Evolutionary conservation across 2,797 vertebrate genomes (phyloP).

Genomic region (Acanthornis magna): DNA sequence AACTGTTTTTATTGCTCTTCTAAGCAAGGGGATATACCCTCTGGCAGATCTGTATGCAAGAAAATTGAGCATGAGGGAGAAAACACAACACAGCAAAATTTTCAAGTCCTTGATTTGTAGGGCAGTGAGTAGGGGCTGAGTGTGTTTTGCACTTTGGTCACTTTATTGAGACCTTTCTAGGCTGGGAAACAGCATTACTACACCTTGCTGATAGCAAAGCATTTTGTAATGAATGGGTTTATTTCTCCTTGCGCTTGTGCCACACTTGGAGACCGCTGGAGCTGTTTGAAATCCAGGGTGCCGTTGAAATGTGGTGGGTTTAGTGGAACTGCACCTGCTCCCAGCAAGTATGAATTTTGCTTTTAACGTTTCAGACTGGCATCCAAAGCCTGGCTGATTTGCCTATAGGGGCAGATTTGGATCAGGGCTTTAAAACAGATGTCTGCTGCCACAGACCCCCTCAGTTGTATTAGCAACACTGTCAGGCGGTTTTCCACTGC

Average conservation of each 20-base stretch:
- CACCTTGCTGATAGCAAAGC: background rate
- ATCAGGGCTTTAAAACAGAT: conserved; percentile 18
- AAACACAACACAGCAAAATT: background rate
- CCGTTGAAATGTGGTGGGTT: background rate
- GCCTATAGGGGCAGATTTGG: conserved; percentile 38
- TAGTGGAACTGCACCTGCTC: background rate
- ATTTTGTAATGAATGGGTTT: background rate
- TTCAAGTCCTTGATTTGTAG: background rate
- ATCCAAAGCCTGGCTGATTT: background rate
- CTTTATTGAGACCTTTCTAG: background rate
- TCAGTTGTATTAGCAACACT: background rate
- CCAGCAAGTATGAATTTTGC: background rate
- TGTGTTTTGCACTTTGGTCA: background rate
- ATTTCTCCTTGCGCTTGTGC: background rate
- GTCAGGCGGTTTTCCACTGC: background rate
- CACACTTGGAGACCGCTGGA: background rate
- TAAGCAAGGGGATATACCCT: background rate
- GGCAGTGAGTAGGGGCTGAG: rapidly evolving
- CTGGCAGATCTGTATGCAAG: rapidly evolving
- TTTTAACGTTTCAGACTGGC: background rate
- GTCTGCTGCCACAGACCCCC: background rate
- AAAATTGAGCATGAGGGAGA: background rate
- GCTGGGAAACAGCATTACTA: background rate
- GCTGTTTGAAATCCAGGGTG: background rate
- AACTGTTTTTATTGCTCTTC: background rate